These are phyloP conservation scores for Mionectes olivaceus DNA, from an alignment of 2,797 vertebrate genomes.

Conservation along the genomic window DNA sequence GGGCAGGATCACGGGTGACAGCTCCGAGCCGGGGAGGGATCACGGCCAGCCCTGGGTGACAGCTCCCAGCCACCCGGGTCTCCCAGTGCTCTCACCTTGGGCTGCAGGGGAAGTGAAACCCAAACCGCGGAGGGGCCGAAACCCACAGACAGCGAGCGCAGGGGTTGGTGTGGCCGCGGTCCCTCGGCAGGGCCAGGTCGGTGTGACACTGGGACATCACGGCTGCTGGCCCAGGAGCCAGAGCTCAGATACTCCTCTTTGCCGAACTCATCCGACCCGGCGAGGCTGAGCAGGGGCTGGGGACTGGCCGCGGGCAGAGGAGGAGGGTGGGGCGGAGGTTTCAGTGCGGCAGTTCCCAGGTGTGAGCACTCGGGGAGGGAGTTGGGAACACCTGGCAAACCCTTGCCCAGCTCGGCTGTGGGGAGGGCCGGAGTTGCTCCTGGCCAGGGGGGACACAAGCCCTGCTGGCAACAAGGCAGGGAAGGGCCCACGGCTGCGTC, in stretches of 20 bases:
- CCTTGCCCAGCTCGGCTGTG: rapidly evolving
- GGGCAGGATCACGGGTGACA: neutral
- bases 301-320: rapidly evolving
- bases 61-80: rapidly evolving
- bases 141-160: rapidly evolving
- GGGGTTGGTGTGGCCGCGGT: rapidly evolving
- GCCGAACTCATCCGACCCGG: rapidly evolving
- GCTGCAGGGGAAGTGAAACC: neutral
- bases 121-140: neutral
- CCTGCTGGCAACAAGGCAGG: neutral
- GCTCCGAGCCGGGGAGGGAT: neutral
- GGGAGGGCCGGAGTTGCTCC: neutral
- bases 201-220: rapidly evolving
- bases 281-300: rapidly evolving
- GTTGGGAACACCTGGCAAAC: neutral
- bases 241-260: rapidly evolving
- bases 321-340: neutral
- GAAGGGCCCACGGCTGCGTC: neutral
- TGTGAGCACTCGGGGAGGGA: neutral
- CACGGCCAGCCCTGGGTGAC: rapidly evolving
- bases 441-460: rapidly evolving
- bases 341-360: neutral
- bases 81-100: rapidly evolving
- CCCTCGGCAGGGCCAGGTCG: rapidly evolving
- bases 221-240: neutral